These are phyloP conservation scores for Ips nitidus DNA, from an alignment of 1,140 invertebrate species.

Conservation along the genomic window DNA sequence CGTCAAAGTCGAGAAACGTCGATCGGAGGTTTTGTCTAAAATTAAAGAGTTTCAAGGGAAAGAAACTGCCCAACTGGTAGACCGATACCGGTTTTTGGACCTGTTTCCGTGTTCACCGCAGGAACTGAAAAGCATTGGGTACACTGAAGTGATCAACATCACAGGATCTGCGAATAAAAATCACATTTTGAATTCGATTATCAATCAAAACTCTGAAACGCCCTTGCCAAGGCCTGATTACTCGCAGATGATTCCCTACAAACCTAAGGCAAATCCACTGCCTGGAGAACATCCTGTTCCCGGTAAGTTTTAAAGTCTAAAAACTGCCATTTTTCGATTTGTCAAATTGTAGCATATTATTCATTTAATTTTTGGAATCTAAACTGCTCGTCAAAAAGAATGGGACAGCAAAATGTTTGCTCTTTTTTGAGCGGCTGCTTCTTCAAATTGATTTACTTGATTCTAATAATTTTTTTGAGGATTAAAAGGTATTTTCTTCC, in stretches of 20 bases:
- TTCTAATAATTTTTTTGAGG: too few relatives aligned
- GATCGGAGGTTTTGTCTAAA: conserved; percentile 89
- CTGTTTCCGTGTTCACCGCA: conserved; percentile 87
- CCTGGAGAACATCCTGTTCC: conserved; percentile 83
- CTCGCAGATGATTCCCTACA: conserved; percentile 95
- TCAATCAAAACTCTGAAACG: conserved; percentile 52
- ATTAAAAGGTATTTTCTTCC: too few relatives aligned
- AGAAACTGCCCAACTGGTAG: conserved; percentile 93
- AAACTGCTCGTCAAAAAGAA: too few relatives aligned
- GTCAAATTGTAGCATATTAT: background rate
- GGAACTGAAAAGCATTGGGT: conserved; percentile 89
- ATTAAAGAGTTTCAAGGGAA: conserved; percentile 96
- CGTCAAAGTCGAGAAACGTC: conserved; percentile 93
- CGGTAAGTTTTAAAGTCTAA: conserved; percentile 62
- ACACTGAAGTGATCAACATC: conserved; percentile 50
- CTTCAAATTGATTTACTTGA: too few relatives aligned
- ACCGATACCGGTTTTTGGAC: conserved; percentile 93
- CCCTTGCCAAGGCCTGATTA: conserved; percentile 82
- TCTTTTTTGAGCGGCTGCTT: too few relatives aligned
- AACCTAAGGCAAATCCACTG: conserved; percentile 80
- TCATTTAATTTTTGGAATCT: too few relatives aligned
- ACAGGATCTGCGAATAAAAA: conserved; percentile 45
- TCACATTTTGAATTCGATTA: conserved; percentile 47
- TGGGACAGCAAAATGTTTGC: too few relatives aligned
- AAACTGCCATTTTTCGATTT: conserved; percentile 8